Base-by-base conservation (phyloP, 2,113 vertebrate genomes). In the Pseudorectes ferrugineus region DNA sequence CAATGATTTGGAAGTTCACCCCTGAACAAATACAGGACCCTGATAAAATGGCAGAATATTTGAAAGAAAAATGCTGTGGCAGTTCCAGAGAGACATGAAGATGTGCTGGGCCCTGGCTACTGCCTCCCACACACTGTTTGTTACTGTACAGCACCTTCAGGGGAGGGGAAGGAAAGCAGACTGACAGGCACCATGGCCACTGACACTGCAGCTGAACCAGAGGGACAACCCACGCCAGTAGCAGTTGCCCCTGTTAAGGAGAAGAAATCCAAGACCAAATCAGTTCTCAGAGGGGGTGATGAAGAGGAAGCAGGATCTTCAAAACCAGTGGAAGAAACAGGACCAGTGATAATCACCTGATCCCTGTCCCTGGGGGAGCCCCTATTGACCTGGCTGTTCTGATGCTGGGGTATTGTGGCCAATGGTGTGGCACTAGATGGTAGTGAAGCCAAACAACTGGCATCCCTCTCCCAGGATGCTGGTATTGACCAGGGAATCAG, bases 201-300 rank as follows among this genome's bases (percentile, higher is more conserved):
- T 35, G 10, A 35, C 42, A 31, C 29, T 57, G 29, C 42, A 42
- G 70, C 7, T 48, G 25, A 49, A 58, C 25, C 12, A 25, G 51
- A 75, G 43, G 3, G 6, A 57, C 25, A 17, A 11, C 35, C 29
- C 51, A 25, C 0, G 0, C 4, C 10, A 24, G 25, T 2, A 57
- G 24, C 29, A n/a, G 31, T 42, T 0, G 0, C 20, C 36, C 7
- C 31, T 49, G 61, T 35, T 14, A 48, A 57, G 43, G 29, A 46
- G 28, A 38, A 20, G 25, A 82, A 66, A 66, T 31, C 25, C 25
- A 58, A 66, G 43, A 66, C 43, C 2, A 21, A 58, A 58, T 17
- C 6, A 58, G 0, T 42, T 25, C 13, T 58, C 29, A 2, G 14
- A 35, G 16, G 9, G 10, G 29, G 6, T 58, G 52, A 49, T 42